phyloP scores from a whole-genome alignment of 2,888 invertebrate genomes.

The Eupeodes latifasciatus region DNA sequence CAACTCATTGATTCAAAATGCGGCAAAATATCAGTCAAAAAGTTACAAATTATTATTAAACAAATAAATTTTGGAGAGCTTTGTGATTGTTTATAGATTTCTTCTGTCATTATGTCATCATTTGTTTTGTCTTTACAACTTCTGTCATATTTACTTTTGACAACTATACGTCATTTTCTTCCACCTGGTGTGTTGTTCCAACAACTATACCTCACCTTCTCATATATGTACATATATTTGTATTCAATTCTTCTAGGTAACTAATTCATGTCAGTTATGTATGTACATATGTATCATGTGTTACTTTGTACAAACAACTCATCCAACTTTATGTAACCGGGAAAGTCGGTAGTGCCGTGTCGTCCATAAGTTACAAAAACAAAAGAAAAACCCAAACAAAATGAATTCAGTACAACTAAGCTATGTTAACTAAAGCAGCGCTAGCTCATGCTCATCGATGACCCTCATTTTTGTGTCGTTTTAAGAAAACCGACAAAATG shows the following conservation, averaged over 20 bases:
- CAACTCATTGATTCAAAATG: not conserved
- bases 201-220: too few relatives aligned
- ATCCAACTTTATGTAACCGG: conserved; percentile 67
- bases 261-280: conserved; percentile 57
- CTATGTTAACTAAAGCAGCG: not conserved
- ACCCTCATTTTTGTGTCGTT: conserved; percentile 53
- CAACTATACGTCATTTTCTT: not conserved
- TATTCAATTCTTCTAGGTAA: conserved; percentile 55
- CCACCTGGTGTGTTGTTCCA: not conserved
- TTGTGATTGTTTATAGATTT: not conserved
- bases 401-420: conserved; percentile 59
- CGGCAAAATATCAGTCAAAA: not conserved
- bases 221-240: not conserved
- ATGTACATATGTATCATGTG: not conserved
- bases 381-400: conserved; percentile 32
- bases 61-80: not conserved
- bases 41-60: not conserved
- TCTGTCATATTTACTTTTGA: too few relatives aligned
- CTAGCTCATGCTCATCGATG: conserved; percentile 56
- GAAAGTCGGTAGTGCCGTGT: conserved; percentile 31
- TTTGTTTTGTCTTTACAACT: too few relatives aligned
- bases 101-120: not conserved
- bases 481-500: conserved; percentile 28
- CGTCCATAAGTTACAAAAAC: not conserved
- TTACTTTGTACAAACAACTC: conserved; percentile 29